Evolutionary conservation across 2,113 vertebrate genomes (phyloP).

Genomic region (Gasterosteus nipponicus): DNA sequence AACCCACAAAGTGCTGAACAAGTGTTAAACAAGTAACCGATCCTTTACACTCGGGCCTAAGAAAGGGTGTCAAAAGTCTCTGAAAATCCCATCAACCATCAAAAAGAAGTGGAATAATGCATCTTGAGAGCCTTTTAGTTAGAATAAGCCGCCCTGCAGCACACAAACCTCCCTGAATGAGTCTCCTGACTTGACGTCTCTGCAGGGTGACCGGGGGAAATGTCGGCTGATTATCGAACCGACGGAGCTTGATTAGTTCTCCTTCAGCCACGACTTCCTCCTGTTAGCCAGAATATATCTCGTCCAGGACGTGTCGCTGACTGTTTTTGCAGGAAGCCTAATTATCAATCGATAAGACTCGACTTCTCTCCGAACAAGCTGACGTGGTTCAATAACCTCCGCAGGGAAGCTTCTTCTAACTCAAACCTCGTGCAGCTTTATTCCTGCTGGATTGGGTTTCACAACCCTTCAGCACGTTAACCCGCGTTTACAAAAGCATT

Average conservation of each 20-base stretch:
- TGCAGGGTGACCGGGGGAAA: conserved; percentile 26
- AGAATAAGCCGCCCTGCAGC: conserved; percentile 1
- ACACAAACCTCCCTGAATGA: neutral
- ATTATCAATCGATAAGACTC: conserved; percentile 15
- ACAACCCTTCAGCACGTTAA: conserved; percentile 56
- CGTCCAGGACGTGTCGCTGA: neutral
- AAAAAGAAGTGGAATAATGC: neutral
- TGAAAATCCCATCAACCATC: neutral
- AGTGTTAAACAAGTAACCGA: neutral
- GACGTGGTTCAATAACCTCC: neutral
- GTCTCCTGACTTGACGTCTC: neutral
- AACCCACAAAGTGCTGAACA: neutral
- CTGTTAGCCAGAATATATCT: conserved; percentile 4
- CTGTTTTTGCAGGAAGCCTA: neutral
- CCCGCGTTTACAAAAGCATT: conserved; percentile 22
- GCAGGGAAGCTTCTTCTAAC: neutral
- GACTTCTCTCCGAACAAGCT: conserved; percentile 7
- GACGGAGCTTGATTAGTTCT: conserved; percentile 28
- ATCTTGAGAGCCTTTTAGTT: neutral
- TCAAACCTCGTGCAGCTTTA: neutral
- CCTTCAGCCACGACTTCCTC: conserved; percentile 13
- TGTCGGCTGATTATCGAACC: neutral
- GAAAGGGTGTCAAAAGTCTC: neutral
- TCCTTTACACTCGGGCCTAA: neutral
- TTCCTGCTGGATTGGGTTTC: neutral